Conservation (phyloP, 2,888 invertebrate species). For the Steinernema scapterisci region DNA sequence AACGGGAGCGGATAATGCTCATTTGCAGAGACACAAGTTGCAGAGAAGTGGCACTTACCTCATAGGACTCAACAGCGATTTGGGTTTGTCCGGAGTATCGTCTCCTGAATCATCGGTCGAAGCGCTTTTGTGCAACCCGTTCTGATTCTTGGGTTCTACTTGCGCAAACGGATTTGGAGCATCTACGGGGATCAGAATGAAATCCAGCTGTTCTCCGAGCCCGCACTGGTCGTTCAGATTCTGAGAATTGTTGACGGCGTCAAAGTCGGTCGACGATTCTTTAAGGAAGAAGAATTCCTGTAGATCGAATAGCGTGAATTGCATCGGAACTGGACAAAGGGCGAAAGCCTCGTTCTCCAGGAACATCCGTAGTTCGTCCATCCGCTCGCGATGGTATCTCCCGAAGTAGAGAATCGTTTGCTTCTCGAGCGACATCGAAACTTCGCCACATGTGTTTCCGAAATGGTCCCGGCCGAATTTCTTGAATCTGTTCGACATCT, state of each 20-base stretch:
- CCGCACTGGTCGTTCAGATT: conserved; percentile 30
- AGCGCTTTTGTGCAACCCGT: not conserved
- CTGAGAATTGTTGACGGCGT: conserved; percentile 46
- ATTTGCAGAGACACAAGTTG: too few relatives aligned
- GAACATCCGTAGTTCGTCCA: conserved; percentile 64
- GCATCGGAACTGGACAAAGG: conserved; percentile 59
- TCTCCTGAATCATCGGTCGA: conserved; percentile 44
- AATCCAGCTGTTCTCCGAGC: conserved; percentile 46
- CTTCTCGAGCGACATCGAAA: conserved; percentile 50
- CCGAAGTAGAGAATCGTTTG: conserved; percentile 49
- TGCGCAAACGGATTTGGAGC: conserved; percentile 42
- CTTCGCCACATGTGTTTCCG: conserved; percentile 41
- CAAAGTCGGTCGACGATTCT: conserved; percentile 37
- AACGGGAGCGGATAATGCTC: not conserved
- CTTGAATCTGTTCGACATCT: conserved; percentile 59
- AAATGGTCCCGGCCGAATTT: conserved; percentile 58
- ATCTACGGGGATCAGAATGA: conserved; percentile 40
- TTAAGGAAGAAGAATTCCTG: conserved; percentile 60
- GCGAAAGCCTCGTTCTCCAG: conserved; percentile 65
- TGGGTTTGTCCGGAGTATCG: not conserved
- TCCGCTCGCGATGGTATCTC: conserved; percentile 54
- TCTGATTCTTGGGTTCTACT: not conserved
- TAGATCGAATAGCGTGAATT: conserved; percentile 64
- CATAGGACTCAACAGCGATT: not conserved
- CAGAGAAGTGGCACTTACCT: not conserved